These are phyloP conservation scores for Idaea aversata DNA, from an alignment of 2,888 invertebrate genomes.

Conservation along the genomic window DNA sequence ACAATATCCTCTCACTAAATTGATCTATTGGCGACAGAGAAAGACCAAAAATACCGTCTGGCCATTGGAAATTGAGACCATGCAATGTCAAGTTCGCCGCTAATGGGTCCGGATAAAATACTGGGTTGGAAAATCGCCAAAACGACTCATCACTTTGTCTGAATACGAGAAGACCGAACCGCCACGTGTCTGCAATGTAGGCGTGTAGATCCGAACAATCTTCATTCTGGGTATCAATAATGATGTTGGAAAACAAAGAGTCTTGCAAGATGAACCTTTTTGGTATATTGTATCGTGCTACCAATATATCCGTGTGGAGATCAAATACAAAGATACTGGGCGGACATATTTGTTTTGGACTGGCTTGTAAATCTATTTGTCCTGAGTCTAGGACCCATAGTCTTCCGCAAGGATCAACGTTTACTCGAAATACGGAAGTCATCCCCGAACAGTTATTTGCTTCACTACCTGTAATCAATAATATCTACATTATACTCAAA, in stretches of 20 bases:
- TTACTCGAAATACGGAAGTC: slow-evolving; percentile 88
- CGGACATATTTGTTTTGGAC: slow-evolving; percentile 84
- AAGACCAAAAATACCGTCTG: slow-evolving; percentile 89
- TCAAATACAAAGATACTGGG: slow-evolving; percentile 88
- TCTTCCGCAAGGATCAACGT: slow-evolving; percentile 86
- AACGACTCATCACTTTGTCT: slow-evolving; percentile 79
- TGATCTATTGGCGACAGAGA: slow-evolving; percentile 81
- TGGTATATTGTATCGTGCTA: slow-evolving; percentile 84
- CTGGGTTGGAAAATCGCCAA: slow-evolving; percentile 84
- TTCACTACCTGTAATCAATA: background rate
- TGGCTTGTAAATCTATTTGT: slow-evolving; percentile 83
- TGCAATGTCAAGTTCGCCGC: slow-evolving; percentile 87
- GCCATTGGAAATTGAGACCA: slow-evolving; percentile 89
- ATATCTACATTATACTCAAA: background rate
- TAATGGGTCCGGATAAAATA: slow-evolving; percentile 86
- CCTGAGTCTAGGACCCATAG: slow-evolving; percentile 92
- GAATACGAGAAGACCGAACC: slow-evolving; percentile 83
- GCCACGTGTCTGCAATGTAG: slow-evolving; percentile 86
- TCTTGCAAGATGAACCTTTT: slow-evolving; percentile 83
- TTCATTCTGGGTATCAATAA: slow-evolving; percentile 80
- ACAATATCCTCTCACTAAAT: slow-evolving; percentile 82
- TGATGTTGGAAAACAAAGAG: slow-evolving; percentile 84
- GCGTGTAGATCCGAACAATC: slow-evolving; percentile 83
- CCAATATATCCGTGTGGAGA: slow-evolving; percentile 81
- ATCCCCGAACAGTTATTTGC: slow-evolving; percentile 81